phyloP scores from a whole-genome alignment of 2,797 vertebrate genomes.

The Mionectes olivaceus region DNA sequence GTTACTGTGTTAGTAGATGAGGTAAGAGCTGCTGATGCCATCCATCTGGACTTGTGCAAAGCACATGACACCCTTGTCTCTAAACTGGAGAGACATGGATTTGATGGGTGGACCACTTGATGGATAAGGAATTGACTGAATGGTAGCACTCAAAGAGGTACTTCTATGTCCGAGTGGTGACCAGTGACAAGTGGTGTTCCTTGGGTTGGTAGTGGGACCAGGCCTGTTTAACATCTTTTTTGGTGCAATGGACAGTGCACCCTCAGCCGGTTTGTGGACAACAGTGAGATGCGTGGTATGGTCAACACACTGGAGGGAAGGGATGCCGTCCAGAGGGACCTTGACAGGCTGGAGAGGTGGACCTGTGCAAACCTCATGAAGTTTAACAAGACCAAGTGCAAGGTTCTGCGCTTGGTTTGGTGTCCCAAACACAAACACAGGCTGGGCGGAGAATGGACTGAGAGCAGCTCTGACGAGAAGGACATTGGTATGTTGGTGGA shows the following conservation, averaged over 20 bases:
- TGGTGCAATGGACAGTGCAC: background rate
- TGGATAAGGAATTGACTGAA: background rate
- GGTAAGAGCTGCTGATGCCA: background rate
- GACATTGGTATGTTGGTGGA: background rate
- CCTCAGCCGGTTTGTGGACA: background rate
- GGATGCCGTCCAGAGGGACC: background rate
- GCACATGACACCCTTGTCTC: background rate
- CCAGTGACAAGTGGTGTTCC: background rate
- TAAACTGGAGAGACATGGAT: background rate
- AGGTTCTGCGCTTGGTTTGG: background rate
- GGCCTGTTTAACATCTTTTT: background rate
- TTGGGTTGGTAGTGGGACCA: fast-evolving
- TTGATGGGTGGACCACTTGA: background rate
- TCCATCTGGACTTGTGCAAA: background rate
- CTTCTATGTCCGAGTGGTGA: background rate
- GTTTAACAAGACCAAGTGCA: background rate
- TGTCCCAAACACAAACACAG: background rate
- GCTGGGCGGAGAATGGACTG: background rate
- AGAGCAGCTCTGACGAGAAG: background rate
- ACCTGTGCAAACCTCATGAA: background rate
- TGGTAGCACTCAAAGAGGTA: background rate
- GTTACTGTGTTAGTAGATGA: background rate
- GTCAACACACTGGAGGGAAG: background rate
- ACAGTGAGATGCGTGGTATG: background rate
- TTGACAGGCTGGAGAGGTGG: background rate